Base-by-base conservation (phyloP, 92 coral and sea anemone species). In the Bergia puertoricense region DNA sequence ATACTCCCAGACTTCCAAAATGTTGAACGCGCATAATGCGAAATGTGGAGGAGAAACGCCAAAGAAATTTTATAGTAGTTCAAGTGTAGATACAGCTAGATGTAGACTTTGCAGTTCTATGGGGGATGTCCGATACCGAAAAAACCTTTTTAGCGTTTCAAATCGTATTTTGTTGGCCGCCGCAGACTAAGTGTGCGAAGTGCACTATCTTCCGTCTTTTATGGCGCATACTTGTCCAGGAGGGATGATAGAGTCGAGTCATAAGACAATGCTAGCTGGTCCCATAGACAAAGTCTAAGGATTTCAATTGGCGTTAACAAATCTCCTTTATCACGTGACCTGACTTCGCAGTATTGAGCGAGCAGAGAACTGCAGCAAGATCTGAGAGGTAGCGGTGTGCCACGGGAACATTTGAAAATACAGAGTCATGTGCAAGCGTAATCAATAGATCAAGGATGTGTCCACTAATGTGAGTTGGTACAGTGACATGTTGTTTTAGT, bases 301-400 rank as follows among this genome's bases (percentile, higher is more conserved):
- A 81, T 77, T 80, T 90, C 80, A 85, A 51, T 78, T 80, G 81
- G 78, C 81, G 85, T 78, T 90, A 90, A 85, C 76, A 54, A 84
- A 89, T 79, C 41, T 42, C 86, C 79, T 71, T 85, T 68, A 65
- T 50, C 56, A 40, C 76, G 71, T 77, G 62, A 75, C 40, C 79
- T 23, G 86, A 85, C 71, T 90, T 90, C 10, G 77, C 41, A 50
- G 36, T 66, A 45, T 74, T 81, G 57, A 77, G 86, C 56, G 78
- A 62, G 80, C 85, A 90, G 23, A 90, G 48, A 45, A 90, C 88
- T 69, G 91, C 40, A 71, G 76, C 40, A 71, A 0, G 40, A 23
- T 71, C 76, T 71, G 76, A 71, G 6, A 71, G 76, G 40, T 71
- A 71, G 76, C 23, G 73, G 73, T 67, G 23, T 6, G 30, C 73